Evolutionary conservation across 2,113 vertebrate species (phyloP), one percentile per base, ranked within the genome.

Genomic region (Larimichthys polyactis): DNA sequence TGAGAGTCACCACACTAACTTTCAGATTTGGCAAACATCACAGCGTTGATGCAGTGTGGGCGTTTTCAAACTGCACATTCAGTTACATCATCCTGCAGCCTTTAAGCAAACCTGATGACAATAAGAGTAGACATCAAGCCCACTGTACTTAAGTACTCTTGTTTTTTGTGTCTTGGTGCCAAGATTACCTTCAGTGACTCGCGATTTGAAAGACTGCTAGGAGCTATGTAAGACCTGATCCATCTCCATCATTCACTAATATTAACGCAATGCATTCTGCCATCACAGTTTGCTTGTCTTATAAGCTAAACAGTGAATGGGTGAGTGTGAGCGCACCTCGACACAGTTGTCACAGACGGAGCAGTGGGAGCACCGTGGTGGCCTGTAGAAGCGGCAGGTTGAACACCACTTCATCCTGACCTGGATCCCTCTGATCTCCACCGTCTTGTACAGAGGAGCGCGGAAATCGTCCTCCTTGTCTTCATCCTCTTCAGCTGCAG

Each of bases 401-500:
- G 98, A 97, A 0, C 98, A 99, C 98, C 98, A 99, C 65, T 99
- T 99, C 98, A 99, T 99, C 89, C 97, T 95, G 90, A 98, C 97
- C 93, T 99, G 98, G 80, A 99, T 99, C 68, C 98, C 97, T 72
- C 97, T 94, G 91, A 99, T 98, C 94, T 99, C 98, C 94, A 99
- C 98, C 0, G 97, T 99, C 92, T 99, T 99, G 89, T 99, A 99
- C 20, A 99, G 96, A 0, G 98, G 98, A 22, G 97, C 98, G 3
- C 98, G 96, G 91, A 99, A 99, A 62, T 99, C 98, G 0, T 99
- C 98, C 85, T 99, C 98, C 80, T 99, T 99, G 89, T 99, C 98
- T 90, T 99, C 98, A 14, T 99, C 98, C 83, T 99, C 98, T 68
- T 99, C 98, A 0, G 98, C 98, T 99, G 73, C 1, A 80, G 0